Percentiles rank a stretch among this genome's conserved stretches.
Conservation (phyloP, 2,113 vertebrate species). For the Eurystomus gularis region DNA sequence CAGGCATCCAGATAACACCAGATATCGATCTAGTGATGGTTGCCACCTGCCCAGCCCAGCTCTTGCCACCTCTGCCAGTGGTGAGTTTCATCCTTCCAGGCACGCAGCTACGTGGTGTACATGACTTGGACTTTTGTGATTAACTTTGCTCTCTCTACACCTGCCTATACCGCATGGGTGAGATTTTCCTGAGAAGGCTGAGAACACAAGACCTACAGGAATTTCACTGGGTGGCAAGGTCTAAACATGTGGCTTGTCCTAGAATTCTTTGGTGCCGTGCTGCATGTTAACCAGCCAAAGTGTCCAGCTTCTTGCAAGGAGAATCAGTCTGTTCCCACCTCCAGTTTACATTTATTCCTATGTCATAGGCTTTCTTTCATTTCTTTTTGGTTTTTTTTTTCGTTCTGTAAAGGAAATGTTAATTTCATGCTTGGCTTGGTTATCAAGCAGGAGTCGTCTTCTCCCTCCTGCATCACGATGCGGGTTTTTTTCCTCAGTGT, state of each 20-base stretch:
- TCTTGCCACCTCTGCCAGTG: too few species aligned
- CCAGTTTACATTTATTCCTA: background rate
- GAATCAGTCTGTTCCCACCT: background rate
- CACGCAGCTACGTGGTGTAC: too few species aligned
- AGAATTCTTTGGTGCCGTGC: fast-evolving
- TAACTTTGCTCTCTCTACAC: too few species aligned
- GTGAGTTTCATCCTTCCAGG: too few species aligned
- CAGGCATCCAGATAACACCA: too few species aligned
- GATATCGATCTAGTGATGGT: too few species aligned
- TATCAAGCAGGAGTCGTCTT: background rate
- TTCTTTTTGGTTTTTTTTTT: background rate
- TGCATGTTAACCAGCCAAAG: background rate
- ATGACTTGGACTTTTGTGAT: too few species aligned
- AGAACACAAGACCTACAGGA: background rate
- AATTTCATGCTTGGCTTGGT: slow-evolving; percentile 54
- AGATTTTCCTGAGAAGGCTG: background rate
- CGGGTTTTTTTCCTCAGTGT: background rate
- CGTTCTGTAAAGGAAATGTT: background rate
- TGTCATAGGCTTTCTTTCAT: background rate
- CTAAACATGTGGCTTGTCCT: background rate
- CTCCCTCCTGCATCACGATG: background rate
- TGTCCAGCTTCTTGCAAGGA: background rate
- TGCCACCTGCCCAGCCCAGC: too few species aligned
- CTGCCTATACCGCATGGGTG: fast-evolving
- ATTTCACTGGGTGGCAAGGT: fast-evolving